These are phyloP conservation scores for Brachionus plicatilis DNA, from an alignment of 1,140 invertebrate genomes.

Conservation along the genomic window DNA sequence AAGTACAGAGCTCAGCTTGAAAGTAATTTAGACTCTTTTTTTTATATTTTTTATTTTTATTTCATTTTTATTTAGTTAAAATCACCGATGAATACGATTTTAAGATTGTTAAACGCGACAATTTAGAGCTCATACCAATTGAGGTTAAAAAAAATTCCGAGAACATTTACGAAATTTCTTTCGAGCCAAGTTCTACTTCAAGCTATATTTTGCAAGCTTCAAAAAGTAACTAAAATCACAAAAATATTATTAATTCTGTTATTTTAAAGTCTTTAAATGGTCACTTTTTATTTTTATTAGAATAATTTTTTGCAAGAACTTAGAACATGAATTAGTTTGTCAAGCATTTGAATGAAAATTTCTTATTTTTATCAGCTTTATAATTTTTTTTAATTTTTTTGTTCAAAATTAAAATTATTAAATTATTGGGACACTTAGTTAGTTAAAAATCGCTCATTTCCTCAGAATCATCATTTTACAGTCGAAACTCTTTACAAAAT, in stretches of 20 bases:
- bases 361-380: background rate
- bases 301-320: background rate
- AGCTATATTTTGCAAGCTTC: conserved; percentile 16
- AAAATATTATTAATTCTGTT: too few relatives aligned
- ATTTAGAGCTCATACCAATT: conserved; percentile 10
- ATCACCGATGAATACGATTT: conserved; percentile 17
- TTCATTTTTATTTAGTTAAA: conserved; percentile 4
- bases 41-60: background rate
- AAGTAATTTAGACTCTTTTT: background rate
- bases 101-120: conserved; percentile 5
- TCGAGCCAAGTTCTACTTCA: conserved; percentile 11
- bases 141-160: background rate
- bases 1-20: background rate
- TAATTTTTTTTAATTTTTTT: too few relatives aligned
- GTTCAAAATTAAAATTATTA: too few relatives aligned
- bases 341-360: background rate
- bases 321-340: background rate
- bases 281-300: background rate
- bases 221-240: background rate
- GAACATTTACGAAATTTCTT: background rate
- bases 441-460: too few relatives aligned
- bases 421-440: too few relatives aligned
- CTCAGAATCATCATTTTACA: too few relatives aligned
- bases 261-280: too few relatives aligned
- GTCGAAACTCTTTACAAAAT: too few relatives aligned